A percentile compares a stretch with the other conserved stretches of the same genome.
phyloP scores from a whole-genome alignment of 2,113 vertebrate genomes.

The Silurus asotus region DNA sequence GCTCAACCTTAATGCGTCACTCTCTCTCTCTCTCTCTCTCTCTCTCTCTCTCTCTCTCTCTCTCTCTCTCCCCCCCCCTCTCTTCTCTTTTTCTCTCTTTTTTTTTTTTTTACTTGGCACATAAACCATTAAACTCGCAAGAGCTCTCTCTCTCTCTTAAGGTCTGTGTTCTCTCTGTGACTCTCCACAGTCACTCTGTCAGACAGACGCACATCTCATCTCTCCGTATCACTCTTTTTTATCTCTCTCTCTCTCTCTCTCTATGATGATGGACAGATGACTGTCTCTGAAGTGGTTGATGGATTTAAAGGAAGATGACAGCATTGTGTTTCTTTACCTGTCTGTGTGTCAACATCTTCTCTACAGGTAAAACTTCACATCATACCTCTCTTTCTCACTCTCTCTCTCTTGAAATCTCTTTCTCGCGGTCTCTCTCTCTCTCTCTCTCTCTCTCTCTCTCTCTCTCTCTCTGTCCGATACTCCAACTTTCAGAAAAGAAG shows the following conservation, averaged over 20 bases:
- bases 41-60: not conserved
- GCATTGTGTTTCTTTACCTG: slow-evolving; percentile 43
- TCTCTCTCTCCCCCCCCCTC: not conserved
- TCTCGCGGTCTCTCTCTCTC: not conserved
- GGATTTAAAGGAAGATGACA: slow-evolving; percentile 55
- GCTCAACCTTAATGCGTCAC: not conserved
- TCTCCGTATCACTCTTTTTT: not conserved
- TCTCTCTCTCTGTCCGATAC: too few relatives aligned
- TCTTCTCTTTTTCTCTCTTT: not conserved
- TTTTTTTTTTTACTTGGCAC: too few relatives aligned
- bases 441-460: not conserved
- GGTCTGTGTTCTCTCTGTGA: not conserved
- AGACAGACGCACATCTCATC: not conserved
- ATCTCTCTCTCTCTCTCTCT: not conserved
- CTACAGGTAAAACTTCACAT: slow-evolving; percentile 45
- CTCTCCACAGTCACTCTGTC: not conserved
- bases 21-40: not conserved
- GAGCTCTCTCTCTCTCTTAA: not conserved
- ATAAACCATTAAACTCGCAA: too few relatives aligned
- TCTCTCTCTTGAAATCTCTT: not conserved
- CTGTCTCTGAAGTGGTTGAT: slow-evolving; percentile 32
- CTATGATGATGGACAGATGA: slow-evolving; percentile 29
- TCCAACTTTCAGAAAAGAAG: not conserved
- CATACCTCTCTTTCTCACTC: not conserved
- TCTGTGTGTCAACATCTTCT: slow-evolving; percentile 49